Percentiles rank a stretch among this genome's conserved stretches.
These are phyloP conservation scores for Darevskia mixta DNA, from an alignment of 2,797 vertebrate species.

Conservation along the genomic window DNA sequence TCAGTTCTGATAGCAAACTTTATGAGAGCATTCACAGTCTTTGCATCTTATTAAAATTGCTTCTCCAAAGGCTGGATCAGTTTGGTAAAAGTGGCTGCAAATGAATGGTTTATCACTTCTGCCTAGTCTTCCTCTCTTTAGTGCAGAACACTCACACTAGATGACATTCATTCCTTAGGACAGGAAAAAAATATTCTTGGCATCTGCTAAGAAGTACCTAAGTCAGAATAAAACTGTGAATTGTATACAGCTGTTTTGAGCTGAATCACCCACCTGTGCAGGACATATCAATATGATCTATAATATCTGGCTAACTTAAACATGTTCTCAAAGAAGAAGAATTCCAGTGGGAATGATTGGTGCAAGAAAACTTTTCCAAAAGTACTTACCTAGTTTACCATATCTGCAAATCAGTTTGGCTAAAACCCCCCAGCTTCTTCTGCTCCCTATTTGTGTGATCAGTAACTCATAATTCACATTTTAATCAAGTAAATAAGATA, in stretches of 20 bases:
- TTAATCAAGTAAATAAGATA: background rate
- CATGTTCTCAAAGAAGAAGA: background rate
- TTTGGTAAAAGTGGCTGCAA: background rate
- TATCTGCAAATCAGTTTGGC: background rate
- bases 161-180: background rate
- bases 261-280: background rate
- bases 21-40: background rate
- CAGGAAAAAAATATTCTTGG: background rate
- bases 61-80: background rate
- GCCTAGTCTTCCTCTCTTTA: background rate
- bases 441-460: too few species aligned
- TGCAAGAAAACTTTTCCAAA: background rate
- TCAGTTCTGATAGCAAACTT: background rate
- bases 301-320: background rate
- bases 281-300: background rate
- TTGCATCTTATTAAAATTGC: background rate
- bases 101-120: constrained; percentile 8
- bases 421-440: background rate
- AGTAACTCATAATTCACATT: background rate
- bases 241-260: background rate
- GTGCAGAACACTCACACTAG: background rate
- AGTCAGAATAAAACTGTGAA: background rate
- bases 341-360: background rate
- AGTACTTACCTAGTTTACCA: background rate
- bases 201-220: background rate